phyloP scores from a whole-genome alignment of 2,888 invertebrate species.

The Clanis bilineata region DNA sequence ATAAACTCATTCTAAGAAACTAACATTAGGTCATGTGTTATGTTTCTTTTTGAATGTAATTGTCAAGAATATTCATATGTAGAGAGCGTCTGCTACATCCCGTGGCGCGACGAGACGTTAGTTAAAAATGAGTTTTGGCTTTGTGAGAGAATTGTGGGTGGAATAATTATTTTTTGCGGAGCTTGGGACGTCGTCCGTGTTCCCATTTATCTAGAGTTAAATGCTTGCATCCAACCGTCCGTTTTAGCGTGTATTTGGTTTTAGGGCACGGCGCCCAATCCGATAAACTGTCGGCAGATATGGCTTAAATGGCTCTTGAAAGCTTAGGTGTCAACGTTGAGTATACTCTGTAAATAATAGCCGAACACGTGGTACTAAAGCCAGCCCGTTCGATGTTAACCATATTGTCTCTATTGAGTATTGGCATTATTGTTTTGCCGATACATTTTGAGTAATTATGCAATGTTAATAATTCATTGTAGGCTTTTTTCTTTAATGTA shows the following conservation, averaged over 20 bases:
- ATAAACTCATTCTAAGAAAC: not conserved
- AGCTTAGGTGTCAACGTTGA: constrained; percentile 11
- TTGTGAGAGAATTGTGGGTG: constrained; percentile 47
- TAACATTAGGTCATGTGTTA: not conserved
- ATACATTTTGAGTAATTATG: not conserved
- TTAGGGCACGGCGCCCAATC: constrained; percentile 29
- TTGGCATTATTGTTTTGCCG: not conserved
- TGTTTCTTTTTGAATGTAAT: not conserved
- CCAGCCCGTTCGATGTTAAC: not conserved
- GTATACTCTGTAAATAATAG: constrained; percentile 2
- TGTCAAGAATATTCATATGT: constrained; percentile 14
- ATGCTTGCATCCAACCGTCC: constrained; percentile 55
- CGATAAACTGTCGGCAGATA: constrained; percentile 13
- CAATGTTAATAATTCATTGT: no score
- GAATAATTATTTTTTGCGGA: constrained; percentile 59
- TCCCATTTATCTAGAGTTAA: constrained; percentile 59
- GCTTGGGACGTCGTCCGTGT: constrained; percentile 46
- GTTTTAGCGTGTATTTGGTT: constrained; percentile 45
- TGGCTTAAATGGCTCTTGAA: constrained; percentile 13
- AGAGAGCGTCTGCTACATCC: constrained; percentile 40
- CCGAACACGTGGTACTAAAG: constrained; percentile 2
- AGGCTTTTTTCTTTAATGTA: no score
- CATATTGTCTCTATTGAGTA: not conserved
- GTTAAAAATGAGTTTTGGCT: constrained; percentile 55
- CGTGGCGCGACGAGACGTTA: constrained; percentile 42